phyloP scores from a whole-genome alignment of 2,113 vertebrate species.

The Callopanchax toddi region DNA sequence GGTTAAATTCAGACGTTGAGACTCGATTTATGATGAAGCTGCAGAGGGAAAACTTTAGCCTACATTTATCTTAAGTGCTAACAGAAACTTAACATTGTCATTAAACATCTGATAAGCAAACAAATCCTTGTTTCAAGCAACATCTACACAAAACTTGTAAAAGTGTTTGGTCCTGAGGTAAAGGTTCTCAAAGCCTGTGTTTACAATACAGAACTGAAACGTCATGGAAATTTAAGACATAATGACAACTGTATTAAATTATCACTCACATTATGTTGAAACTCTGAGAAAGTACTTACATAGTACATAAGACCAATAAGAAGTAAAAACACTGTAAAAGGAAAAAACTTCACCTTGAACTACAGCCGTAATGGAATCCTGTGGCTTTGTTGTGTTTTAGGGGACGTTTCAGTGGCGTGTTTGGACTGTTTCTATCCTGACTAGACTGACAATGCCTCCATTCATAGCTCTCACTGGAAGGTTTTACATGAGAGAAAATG shows the following conservation, averaged over 20 bases:
- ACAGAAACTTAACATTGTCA: neutral
- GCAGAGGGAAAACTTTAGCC: no score
- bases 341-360: neutral
- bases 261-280: neutral
- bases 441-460: neutral
- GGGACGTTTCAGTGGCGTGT: neutral
- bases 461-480: neutral
- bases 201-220: no score
- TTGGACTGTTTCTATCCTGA: neutral
- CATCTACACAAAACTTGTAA: constrained; percentile 39
- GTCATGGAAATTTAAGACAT: no score
- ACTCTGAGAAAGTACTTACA: neutral
- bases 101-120: constrained; percentile 38
- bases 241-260: no score
- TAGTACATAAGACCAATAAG: neutral
- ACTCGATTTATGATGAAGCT: no score
- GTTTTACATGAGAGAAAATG: neutral
- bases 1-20: no score
- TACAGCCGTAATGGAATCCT: neutral
- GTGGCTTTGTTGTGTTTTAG: constrained; percentile 1
- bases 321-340: neutral
- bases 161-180: neutral
- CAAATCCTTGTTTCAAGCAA: constrained; percentile 41
- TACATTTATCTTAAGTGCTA: no score
- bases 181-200: no score